Base-by-base conservation (phyloP, 1,140 invertebrate species). In the Scylla paramamosain region DNA sequence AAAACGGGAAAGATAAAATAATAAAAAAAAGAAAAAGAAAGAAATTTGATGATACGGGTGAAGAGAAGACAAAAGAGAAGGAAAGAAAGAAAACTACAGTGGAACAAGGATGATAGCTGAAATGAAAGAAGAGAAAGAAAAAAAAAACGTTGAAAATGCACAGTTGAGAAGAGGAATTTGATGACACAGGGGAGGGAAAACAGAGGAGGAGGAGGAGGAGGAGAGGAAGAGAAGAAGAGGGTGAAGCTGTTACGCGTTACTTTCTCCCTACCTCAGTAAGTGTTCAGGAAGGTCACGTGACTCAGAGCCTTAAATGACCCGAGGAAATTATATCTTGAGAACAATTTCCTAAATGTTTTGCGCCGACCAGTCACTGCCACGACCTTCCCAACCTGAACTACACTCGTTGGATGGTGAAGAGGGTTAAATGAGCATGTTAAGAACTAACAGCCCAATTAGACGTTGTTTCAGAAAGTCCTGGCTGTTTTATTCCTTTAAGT, bases 281-380 rank as follows among this genome's bases (percentile, higher is more conserved):
- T 12, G 12, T 12, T 20, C 52, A 59, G 3, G 7, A 67, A 77
- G 67, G 67, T n/a, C 67, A n/a, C 20, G 25, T 77, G 67, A 77
- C 67, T 77, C 67, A 77, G 20, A n/a, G 67, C 67, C 67, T 77
- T 77, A 77, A 77, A 77, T 77, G 67, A 77, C 25, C 67, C 67
- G 6, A 77, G 25, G 67, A 77, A 77, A n/a, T n/a, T 77, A 77
- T n/a, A n/a, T n/a, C 1, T 77, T 77, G 2, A 77, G 59, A n/a
- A 20, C n/a, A 25, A 77, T 77, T 12, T 25, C 20, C 12, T 59
- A 1, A 59, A 2, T n/a, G 67, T 77, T 77, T 25, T n/a, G 20
- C 6, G 25, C 20, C 67, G 25, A 25, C 20, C n/a, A n/a, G 67
- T 77, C 20, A n/a, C 25, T 77, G 67, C 4, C 67, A n/a, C 67